These are phyloP conservation scores for Cerastis leucographa DNA, from an alignment of 2,888 invertebrate genomes.

Conservation along the genomic window DNA sequence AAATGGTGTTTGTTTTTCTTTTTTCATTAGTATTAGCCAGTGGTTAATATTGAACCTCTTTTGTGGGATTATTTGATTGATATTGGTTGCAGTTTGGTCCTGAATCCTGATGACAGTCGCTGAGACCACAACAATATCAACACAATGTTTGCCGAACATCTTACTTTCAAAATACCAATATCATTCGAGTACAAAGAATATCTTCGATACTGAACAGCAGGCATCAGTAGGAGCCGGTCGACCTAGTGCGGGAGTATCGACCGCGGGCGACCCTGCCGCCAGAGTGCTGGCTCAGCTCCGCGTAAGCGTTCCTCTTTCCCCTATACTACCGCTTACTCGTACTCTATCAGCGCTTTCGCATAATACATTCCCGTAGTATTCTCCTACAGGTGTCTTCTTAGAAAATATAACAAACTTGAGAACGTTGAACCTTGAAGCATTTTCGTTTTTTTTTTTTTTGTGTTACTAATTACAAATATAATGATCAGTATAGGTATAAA, in stretches of 20 bases:
- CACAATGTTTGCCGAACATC: neutral
- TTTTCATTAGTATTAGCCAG: neutral
- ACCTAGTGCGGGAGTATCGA: conserved; percentile 75
- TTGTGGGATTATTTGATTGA: neutral
- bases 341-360: conserved; percentile 69
- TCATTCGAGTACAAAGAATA: neutral
- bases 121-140: neutral
- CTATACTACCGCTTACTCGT: conserved; percentile 49
- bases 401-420: conserved; percentile 6
- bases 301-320: conserved; percentile 62
- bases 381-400: conserved; percentile 63
- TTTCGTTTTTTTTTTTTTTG: neutral
- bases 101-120: neutral
- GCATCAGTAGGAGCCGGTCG: conserved; percentile 51
- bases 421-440: neutral
- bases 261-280: conserved; percentile 71
- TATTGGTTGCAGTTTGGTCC: neutral
- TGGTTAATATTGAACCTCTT: neutral
- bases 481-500: neutral
- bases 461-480: neutral
- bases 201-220: conserved; percentile 24
- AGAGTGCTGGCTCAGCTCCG: conserved; percentile 69
- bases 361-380: conserved; percentile 49
- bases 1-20: neutral
- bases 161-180: neutral